Conservation (phyloP, 2,888 invertebrate species). For the Ischnura elegans region DNA sequence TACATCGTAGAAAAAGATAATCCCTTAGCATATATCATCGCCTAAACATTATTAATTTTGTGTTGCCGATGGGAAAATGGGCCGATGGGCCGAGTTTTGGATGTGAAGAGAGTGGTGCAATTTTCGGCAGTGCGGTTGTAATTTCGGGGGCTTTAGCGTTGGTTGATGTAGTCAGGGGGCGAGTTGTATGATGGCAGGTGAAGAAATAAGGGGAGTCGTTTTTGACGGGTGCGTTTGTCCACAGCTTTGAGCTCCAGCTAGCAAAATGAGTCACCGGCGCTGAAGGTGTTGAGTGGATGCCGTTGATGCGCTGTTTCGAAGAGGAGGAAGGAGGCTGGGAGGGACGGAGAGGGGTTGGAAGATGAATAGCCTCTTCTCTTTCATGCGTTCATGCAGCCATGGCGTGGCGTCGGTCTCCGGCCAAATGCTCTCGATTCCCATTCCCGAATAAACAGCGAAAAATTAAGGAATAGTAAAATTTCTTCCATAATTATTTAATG, state of each 20-base stretch:
- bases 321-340: background rate
- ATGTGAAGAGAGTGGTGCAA: too few species aligned
- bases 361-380: constrained; percentile 48
- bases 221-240: background rate
- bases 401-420: background rate
- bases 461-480: too few species aligned
- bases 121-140: background rate
- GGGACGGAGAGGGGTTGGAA: background rate
- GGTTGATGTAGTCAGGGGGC: background rate
- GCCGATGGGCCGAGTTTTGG: too few species aligned
- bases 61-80: too few species aligned
- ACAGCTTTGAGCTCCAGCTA: background rate
- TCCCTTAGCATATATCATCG: too few species aligned
- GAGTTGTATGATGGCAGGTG: background rate
- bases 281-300: constrained; percentile 1
- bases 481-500: too few species aligned
- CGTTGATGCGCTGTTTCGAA: too few species aligned
- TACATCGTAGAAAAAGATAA: too few species aligned
- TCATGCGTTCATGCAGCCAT: constrained; percentile 16
- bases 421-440: background rate
- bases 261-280: background rate
- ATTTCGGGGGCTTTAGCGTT: background rate
- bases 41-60: too few species aligned
- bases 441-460: too few species aligned
- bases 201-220: background rate